phyloP scores from a whole-genome alignment of 2,113 vertebrate genomes.

The Isurus oxyrinchus region DNA sequence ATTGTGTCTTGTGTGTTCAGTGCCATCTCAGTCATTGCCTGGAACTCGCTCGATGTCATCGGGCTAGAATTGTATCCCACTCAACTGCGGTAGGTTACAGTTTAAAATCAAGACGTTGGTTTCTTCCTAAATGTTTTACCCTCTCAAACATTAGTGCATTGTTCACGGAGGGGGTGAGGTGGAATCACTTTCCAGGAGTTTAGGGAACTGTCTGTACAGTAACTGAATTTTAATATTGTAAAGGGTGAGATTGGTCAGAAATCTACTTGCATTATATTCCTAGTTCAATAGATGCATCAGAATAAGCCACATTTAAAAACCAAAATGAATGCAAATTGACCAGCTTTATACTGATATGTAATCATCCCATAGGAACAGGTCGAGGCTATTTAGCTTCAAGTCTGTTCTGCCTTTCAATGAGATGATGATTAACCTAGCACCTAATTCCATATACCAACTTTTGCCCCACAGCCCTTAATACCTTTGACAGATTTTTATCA shows the following conservation, averaged over 20 bases:
- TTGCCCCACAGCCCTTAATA: no score
- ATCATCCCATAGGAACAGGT: no score
- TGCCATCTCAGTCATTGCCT: conserved; percentile 59
- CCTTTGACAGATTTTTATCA: no score
- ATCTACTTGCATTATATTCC: neutral
- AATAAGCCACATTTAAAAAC: neutral
- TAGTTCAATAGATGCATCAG: no score
- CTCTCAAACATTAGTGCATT: neutral
- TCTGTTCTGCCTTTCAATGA: no score
- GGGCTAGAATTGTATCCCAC: conserved; percentile 64
- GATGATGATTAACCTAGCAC: no score
- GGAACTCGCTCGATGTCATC: conserved; percentile 63
- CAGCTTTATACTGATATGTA: neutral
- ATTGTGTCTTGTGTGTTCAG: conserved; percentile 60
- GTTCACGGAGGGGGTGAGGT: neutral
- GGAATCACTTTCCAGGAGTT: neutral
- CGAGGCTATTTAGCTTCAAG: no score
- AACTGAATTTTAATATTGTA: neutral
- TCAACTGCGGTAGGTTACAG: conserved; percentile 42
- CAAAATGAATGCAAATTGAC: neutral
- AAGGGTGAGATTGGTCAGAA: neutral
- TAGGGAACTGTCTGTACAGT: neutral
- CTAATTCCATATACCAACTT: no score
- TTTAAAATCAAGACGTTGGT: neutral
- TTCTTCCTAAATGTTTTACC: neutral